Percentiles rank a stretch among this genome's conserved stretches.
phyloP scores from a whole-genome alignment of 1,140 invertebrate genomes.

The Magallana ariakensis region DNA sequence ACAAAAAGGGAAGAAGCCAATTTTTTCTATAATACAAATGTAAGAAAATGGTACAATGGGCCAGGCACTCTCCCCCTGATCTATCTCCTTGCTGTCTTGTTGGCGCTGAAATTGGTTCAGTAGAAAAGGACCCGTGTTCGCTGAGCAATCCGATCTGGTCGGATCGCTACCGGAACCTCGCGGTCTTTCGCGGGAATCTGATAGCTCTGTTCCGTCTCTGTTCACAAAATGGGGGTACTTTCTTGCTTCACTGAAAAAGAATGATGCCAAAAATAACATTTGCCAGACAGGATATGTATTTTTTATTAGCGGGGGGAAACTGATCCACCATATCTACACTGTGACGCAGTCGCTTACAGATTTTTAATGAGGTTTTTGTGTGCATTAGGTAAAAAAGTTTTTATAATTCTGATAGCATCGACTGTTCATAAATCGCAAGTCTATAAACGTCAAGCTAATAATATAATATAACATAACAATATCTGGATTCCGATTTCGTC shows the following conservation, averaged over 20 bases:
- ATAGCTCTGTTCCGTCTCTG: slow-evolving; percentile 2
- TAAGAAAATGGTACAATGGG: too few species aligned
- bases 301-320: not conserved
- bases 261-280: slow-evolving; percentile 36
- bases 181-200: slow-evolving; percentile 3
- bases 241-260: slow-evolving; percentile 34
- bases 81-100: not conserved
- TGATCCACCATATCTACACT: slow-evolving; percentile 6
- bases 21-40: too few species aligned
- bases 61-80: too few species aligned
- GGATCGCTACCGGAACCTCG: not conserved
- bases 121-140: not conserved
- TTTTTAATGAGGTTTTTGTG: slow-evolving; percentile 15
- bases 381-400: slow-evolving; percentile 10
- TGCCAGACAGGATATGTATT: slow-evolving; percentile 24
- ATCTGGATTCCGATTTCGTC: too few species aligned
- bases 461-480: not conserved
- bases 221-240: not conserved
- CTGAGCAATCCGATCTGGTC: not conserved
- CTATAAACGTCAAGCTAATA: not conserved
- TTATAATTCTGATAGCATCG: not conserved
- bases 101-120: not conserved
- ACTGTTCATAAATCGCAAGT: slow-evolving; percentile 4
- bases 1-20: too few species aligned
- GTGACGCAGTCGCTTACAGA: not conserved